phyloP scores from a whole-genome alignment of 30 jellyfish, hydroid and myxozoan genomes.

The Chrysaora quinquecirrha region DNA sequence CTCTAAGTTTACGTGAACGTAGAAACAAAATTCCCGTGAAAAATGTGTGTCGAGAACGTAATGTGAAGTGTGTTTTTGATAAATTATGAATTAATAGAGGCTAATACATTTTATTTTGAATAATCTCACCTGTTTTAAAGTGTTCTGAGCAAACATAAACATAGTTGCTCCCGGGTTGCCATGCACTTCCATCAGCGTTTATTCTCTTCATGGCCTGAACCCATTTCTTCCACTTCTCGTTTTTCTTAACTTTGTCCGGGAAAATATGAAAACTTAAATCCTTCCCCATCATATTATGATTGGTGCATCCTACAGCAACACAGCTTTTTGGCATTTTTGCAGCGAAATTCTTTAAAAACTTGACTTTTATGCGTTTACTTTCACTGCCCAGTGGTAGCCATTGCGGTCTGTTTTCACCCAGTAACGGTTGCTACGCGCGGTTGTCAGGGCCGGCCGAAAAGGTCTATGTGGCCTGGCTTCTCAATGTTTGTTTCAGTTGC shows the following conservation, averaged over 20 bases:
- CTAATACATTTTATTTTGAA: neutral
- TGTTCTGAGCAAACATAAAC: slow-evolving; percentile 49
- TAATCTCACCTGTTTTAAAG: neutral
- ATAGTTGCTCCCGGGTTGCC: slow-evolving; percentile 36
- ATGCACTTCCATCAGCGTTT: slow-evolving; percentile 33
- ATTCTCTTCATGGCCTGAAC: slow-evolving; percentile 32
- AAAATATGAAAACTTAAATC: slow-evolving; percentile 29
- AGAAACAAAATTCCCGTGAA: too few species aligned
- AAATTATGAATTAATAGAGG: too few species aligned
- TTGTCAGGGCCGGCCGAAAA: slow-evolving; percentile 44
- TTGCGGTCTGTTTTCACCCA: slow-evolving; percentile 39
- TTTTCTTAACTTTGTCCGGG: slow-evolving; percentile 5
- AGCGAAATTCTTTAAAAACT: neutral
- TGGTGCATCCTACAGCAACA: slow-evolving; percentile 33
- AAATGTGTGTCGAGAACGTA: too few species aligned
- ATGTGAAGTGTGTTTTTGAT: too few species aligned
- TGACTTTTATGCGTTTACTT: neutral
- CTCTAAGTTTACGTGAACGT: neutral
- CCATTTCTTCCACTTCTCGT: slow-evolving; percentile 41
- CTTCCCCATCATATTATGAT: slow-evolving; percentile 40
- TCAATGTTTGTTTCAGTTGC: neutral
- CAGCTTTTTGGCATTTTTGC: slow-evolving; percentile 50
- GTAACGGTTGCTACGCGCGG: slow-evolving; percentile 49
- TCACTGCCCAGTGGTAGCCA: neutral
- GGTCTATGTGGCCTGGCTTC: slow-evolving; percentile 44